Base-by-base conservation (phyloP, 2,113 vertebrate species). In the Aspidoscelis tigris region DNA sequence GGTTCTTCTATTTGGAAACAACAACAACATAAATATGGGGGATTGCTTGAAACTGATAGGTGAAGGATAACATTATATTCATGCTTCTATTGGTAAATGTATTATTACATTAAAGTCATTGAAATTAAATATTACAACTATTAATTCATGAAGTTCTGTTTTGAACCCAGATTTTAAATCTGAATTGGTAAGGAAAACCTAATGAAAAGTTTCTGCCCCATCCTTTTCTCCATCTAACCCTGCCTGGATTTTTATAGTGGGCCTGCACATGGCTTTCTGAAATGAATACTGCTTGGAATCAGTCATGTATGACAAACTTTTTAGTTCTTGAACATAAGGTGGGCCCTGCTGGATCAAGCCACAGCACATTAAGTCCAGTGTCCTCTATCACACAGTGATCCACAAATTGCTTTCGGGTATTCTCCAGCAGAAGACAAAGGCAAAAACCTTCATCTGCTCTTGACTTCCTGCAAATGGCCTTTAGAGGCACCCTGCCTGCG, bases 1-100 rank as follows among this genome's bases (percentile, higher is more conserved):
- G 14, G 18, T 53, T 76, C 92, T 94, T 91, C 91, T 77, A 89
- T 92, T 89, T 88, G 14, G 18, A 61, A 61, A 61, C 33, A 33
- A 33, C 33, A 33, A 33, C 33, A 33, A 33, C 33, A 33, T 33
- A 33, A 33, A 33, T 33, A 33, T 33, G 33, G 33, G 33, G 33
- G 33, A 50, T 50, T 50, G 47, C 47, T 50, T 50, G 47, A 5
- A 50, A 50, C 47, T 50, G 47, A 50, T 6, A 61, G 14, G 14
- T 18, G 58, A 61, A 61, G 18, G 58, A 4, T 61, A 18, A 18
- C 18, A 61, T 14, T 61, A 16, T 61, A 61, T 61, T 61, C 14
- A 61, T 14, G 58, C 4, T 61, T 61, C 2, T 14, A 16, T 61
- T 61, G 58, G 58, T 61, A 61, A 61, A 16, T 18, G 2, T 18